phyloP scores from a whole-genome alignment of 2,113 vertebrate species.

The human region GRCh38 chr13:60933001-60933500 shows the following conservation, averaged over 20 bases:
- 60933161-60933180: background rate
- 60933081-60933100: conserved; percentile 22
- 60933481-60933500: background rate
- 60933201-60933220: conserved; percentile 6
- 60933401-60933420: conserved; percentile 44
- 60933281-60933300: background rate
- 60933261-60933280: background rate
- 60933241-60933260: background rate
- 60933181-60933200: background rate
- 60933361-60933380: background rate
- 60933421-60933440: conserved; percentile 61
- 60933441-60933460: conserved; percentile 11
- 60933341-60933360: background rate
- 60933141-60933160: background rate
- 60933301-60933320: background rate
- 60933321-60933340: background rate
- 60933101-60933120: background rate
- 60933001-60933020: background rate
- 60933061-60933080: background rate
- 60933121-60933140: background rate
- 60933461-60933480: conserved; percentile 46
- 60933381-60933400: background rate
- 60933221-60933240: background rate
- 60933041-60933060: background rate
- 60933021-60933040: background rate